Evolutionary conservation across 2,113 vertebrate genomes (phyloP).

Genomic region (Corythaixoides concolor): DNA sequence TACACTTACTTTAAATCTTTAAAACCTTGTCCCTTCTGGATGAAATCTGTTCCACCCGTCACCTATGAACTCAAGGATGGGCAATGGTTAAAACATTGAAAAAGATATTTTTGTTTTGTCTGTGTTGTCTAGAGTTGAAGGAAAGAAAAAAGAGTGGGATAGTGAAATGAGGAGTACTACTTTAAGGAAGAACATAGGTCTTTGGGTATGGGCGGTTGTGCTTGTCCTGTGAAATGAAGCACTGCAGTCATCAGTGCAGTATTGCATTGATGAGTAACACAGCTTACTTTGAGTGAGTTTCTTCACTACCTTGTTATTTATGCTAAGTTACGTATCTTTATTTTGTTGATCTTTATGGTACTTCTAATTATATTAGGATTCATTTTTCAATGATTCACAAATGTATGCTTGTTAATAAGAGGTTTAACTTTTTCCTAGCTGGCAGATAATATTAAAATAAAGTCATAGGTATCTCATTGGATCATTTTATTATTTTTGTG

Average conservation of each 20-base stretch:
- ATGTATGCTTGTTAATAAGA: not conserved
- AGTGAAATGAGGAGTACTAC: not conserved
- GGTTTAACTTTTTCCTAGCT: not conserved
- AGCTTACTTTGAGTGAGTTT: not conserved
- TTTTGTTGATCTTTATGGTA: not conserved
- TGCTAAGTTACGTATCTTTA: not conserved
- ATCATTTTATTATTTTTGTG: not conserved
- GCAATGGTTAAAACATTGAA: not conserved
- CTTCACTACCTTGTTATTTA: not conserved
- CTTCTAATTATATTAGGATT: not conserved
- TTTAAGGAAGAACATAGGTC: not conserved
- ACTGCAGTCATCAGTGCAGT: not conserved
- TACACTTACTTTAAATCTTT: not conserved
- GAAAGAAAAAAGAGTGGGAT: not conserved
- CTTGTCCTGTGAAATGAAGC: not conserved
- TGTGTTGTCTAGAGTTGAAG: not conserved
- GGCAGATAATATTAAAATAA: not conserved
- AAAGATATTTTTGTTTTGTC: not conserved
- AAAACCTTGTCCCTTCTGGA: not conserved
- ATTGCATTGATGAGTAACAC: not conserved
- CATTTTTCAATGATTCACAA: not conserved
- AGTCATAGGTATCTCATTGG: not conserved
- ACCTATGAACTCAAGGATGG: not conserved
- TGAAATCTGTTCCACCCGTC: not conserved
- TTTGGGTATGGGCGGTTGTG: not conserved